Percentiles rank a stretch among this genome's conserved stretches.
phyloP scores from a whole-genome alignment of 2,888 invertebrate species.

The Lasioglossum pauxillum region DNA sequence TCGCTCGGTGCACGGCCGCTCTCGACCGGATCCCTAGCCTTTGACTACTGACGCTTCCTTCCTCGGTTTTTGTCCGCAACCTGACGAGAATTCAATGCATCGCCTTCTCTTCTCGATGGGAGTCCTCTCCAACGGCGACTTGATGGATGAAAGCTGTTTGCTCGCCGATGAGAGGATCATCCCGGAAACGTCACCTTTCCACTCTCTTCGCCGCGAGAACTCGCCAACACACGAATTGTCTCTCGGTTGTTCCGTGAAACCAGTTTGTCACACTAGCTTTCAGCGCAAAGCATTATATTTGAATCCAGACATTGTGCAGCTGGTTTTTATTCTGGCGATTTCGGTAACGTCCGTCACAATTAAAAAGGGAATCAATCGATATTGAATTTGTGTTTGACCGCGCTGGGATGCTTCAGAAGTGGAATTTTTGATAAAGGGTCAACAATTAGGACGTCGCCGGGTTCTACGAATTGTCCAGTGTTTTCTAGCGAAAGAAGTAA shows the following conservation, averaged over 20 bases:
- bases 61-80: neutral
- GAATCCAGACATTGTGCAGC: no score
- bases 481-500: constrained; percentile 9
- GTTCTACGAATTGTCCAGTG: neutral
- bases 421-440: constrained; percentile 11
- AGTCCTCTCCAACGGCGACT: neutral
- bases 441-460: neutral
- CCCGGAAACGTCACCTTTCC: neutral
- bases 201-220: neutral
- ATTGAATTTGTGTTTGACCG: neutral
- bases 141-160: constrained; percentile 12
- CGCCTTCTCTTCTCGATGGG: neutral
- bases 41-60: constrained; percentile 10
- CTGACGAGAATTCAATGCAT: constrained; percentile 13
- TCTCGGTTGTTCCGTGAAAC: neutral
- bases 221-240: neutral
- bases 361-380: neutral
- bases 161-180: neutral
- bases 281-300: no score
- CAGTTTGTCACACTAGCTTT: neutral
- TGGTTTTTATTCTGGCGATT: neutral
- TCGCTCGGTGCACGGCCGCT: neutral
- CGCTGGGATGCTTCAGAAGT: neutral
- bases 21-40: neutral
- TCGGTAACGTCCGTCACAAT: neutral